Evolutionary conservation across 2,888 invertebrate genomes (phyloP).

Genomic region (Uloborus plumipes): DNA sequence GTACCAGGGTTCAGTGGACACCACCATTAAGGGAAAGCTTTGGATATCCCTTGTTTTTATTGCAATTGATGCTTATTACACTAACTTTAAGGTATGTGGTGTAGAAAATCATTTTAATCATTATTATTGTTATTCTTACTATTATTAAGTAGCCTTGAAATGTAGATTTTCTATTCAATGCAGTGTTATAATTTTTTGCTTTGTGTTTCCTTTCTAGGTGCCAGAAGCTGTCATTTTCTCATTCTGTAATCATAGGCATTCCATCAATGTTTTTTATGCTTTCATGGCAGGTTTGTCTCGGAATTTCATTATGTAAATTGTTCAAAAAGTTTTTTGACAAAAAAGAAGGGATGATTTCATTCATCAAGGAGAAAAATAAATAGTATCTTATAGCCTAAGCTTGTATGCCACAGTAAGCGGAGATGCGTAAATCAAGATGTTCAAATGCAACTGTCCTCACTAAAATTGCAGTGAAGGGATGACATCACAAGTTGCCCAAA

Average conservation of each 20-base stretch:
- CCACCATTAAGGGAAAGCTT: constrained; percentile 89
- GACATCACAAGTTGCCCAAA: too few species aligned
- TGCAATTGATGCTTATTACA: constrained; percentile 75
- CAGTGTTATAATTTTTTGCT: background rate
- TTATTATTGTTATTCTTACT: background rate
- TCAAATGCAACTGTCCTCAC: too few species aligned
- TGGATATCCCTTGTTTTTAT: constrained; percentile 83
- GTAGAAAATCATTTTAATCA: too few species aligned
- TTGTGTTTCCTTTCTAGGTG: constrained; percentile 29
- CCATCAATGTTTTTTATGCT: constrained; percentile 72
- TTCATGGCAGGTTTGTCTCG: constrained; percentile 73
- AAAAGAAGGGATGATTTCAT: too few species aligned
- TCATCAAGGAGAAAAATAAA: too few species aligned
- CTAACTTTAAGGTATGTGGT: constrained; percentile 27
- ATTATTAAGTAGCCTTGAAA: background rate
- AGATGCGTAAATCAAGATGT: too few species aligned
- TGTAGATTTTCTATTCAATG: background rate
- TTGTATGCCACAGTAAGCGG: too few species aligned
- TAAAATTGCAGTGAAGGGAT: too few species aligned
- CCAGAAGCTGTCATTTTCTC: constrained; percentile 46
- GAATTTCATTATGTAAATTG: too few species aligned
- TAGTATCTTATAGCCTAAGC: too few species aligned
- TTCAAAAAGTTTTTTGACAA: too few species aligned
- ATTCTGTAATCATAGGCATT: constrained; percentile 69
- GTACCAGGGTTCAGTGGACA: constrained; percentile 87